Conservation (phyloP, 2,888 invertebrate species). For the Erynnis tages region DNA sequence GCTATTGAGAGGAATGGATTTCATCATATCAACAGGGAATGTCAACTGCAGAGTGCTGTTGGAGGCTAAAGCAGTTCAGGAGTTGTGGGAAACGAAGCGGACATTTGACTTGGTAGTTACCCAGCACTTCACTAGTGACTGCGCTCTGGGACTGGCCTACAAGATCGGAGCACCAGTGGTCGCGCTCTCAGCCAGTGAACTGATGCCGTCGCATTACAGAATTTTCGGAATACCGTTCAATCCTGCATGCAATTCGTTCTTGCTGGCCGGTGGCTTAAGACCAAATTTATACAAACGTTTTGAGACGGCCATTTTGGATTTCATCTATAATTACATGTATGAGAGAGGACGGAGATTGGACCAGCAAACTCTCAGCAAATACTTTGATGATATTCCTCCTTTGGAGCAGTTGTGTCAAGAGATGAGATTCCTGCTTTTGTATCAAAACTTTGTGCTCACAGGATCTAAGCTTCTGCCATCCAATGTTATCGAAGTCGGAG, state of each 20-base stretch:
- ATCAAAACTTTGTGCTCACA: constrained; percentile 82
- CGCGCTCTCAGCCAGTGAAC: constrained; percentile 76
- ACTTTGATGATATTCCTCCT: constrained; percentile 73
- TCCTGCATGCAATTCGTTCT: constrained; percentile 78
- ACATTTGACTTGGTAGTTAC: constrained; percentile 85
- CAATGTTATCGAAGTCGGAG: constrained; percentile 83
- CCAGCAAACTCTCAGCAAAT: constrained; percentile 51
- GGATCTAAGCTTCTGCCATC: constrained; percentile 79
- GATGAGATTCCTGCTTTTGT: constrained; percentile 79
- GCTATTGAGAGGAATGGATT: constrained; percentile 33
- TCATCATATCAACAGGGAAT: constrained; percentile 35
- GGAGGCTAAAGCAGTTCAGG: constrained; percentile 55
- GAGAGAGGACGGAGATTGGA: constrained; percentile 48
- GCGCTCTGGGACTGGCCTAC: constrained; percentile 84
- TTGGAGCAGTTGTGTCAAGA: constrained; percentile 76
- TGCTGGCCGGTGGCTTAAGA: constrained; percentile 67
- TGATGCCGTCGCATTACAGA: constrained; percentile 82
- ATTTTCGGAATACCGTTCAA: constrained; percentile 80
- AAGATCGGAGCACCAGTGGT: constrained; percentile 83
- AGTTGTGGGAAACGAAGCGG: constrained; percentile 54
- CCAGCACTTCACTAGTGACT: constrained; percentile 87
- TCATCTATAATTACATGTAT: constrained; percentile 44
- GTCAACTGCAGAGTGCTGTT: constrained; percentile 53
- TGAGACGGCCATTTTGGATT: constrained; percentile 51
- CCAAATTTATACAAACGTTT: constrained; percentile 58